Evolutionary conservation across 2,888 invertebrate species (phyloP), one percentile per base, ranked within the genome.

Genomic region (Nomada ferruginata): DNA sequence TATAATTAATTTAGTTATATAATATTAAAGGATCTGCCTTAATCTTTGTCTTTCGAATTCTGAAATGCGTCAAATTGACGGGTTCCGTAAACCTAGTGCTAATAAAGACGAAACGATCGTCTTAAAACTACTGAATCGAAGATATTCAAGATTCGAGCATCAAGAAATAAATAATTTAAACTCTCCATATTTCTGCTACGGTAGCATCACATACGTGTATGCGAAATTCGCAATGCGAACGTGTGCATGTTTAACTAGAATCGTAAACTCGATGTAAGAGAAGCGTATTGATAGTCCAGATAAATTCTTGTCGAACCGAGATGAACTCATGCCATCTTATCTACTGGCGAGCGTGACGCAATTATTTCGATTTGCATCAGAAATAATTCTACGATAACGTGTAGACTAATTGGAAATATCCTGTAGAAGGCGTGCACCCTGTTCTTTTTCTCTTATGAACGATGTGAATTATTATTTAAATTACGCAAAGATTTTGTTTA

Each of bases 211-310:
- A n/a, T 18, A 10, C 36, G 15, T 2, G 10, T 23, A 36, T 9
- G 4, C 2, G 47, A 47, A 65, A 73, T 65, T 65, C 29, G 68
- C 70, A 52, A 81, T 70, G 61, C 76, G 47, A 60, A 60, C 47
- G 52, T 26, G 71, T 55, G 50, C 52, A 61, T 75, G 53, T 26
- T 23, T 63, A 72, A 57, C 18, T 42, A 50, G 66, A 55, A 53
- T 23, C 63, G 73, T 52, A 72, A 71, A 68, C 59, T 76, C 83
- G 85, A 88, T 79, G 85, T 78, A 85, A 88, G 78, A 74, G 52
- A 23, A 81, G 68, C 82, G 60, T 81, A 79, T 70, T 78, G 65
- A 83, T 83, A 68, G 60, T 69, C 29, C 64, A 81, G 85, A 88
- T 85, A 88, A 85, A 69, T 82, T 73, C 64, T 74, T 70, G 59